These are phyloP conservation scores for Plutella xylostella DNA, from an alignment of 2,888 invertebrate genomes.

Conservation along the genomic window DNA sequence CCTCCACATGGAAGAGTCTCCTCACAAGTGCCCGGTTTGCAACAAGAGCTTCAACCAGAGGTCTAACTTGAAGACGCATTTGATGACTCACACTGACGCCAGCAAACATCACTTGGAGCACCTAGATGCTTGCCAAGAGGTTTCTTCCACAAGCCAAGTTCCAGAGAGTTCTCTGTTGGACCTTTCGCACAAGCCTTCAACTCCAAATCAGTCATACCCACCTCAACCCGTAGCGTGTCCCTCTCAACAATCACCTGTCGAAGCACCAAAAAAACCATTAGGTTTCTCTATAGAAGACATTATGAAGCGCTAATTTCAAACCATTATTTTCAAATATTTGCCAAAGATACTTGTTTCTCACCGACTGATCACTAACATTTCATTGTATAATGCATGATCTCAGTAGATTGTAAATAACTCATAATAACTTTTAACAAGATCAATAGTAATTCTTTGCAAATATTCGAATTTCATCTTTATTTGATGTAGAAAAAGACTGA, in stretches of 20 bases:
- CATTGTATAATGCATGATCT: too few relatives aligned
- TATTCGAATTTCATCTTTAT: neutral
- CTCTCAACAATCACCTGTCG: slow-evolving; percentile 47
- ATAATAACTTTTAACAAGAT: too few relatives aligned
- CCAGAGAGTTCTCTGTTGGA: slow-evolving; percentile 63
- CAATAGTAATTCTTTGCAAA: too few relatives aligned
- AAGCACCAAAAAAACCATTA: slow-evolving; percentile 58
- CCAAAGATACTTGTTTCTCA: slow-evolving; percentile 21
- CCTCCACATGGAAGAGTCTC: slow-evolving; percentile 92
- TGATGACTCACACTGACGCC: slow-evolving; percentile 86
- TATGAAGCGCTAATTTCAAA: slow-evolving; percentile 77
- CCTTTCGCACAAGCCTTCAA: slow-evolving; percentile 66
- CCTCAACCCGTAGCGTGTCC: slow-evolving; percentile 28
- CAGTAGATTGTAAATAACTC: too few relatives aligned
- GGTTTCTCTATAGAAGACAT: slow-evolving; percentile 92
- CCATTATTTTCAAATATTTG: slow-evolving; percentile 2
- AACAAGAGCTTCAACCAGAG: slow-evolving; percentile 92
- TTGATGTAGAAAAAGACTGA: slow-evolving; percentile 51
- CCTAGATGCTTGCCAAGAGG: slow-evolving; percentile 63
- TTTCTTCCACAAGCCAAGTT: slow-evolving; percentile 60
- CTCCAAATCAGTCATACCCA: slow-evolving; percentile 34
- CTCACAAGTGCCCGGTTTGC: slow-evolving; percentile 93
- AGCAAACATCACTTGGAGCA: slow-evolving; percentile 61
- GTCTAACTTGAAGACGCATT: slow-evolving; percentile 91
- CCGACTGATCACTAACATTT: slow-evolving; percentile 26